Percentiles rank a stretch among this genome's conserved stretches.
Evolutionary conservation across 2,888 invertebrate species (phyloP).

Genomic region (Meiosimyza platycephala): DNA sequence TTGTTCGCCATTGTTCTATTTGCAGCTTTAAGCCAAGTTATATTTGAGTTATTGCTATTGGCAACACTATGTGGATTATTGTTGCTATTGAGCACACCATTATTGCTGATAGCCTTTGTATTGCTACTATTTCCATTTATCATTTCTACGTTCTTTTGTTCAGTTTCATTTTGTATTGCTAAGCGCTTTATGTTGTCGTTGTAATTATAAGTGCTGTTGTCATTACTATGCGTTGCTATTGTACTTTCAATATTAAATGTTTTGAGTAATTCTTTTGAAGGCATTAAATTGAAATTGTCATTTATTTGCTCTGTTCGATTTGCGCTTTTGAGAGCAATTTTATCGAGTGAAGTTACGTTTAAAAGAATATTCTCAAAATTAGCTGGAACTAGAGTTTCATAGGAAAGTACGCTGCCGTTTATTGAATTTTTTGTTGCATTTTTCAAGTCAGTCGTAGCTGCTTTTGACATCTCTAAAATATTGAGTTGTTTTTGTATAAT

Average conservation of each 20-base stretch:
- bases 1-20: conserved; percentile 6
- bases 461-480: too few relatives aligned
- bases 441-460: too few relatives aligned
- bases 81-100: not conserved
- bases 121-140: too few relatives aligned
- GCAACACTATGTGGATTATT: conserved; percentile 8
- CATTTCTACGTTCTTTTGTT: not conserved
- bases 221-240: not conserved
- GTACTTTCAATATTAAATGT: not conserved
- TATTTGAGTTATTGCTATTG: conserved; percentile 15
- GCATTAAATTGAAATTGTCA: too few relatives aligned
- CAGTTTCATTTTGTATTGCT: too few relatives aligned
- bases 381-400: too few relatives aligned
- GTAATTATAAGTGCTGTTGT: not conserved
- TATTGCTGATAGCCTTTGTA: not conserved
- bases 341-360: too few relatives aligned
- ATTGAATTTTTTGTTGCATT: too few relatives aligned
- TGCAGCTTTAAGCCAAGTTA: not conserved
- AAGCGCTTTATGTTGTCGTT: not conserved
- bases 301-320: not conserved
- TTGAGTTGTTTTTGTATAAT: too few relatives aligned
- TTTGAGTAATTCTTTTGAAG: not conserved
- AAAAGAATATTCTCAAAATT: too few relatives aligned
- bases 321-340: not conserved
- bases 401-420: too few relatives aligned